These are phyloP conservation scores for Antheraea yamamai DNA, from an alignment of 2,888 invertebrate species.

Conservation along the genomic window DNA sequence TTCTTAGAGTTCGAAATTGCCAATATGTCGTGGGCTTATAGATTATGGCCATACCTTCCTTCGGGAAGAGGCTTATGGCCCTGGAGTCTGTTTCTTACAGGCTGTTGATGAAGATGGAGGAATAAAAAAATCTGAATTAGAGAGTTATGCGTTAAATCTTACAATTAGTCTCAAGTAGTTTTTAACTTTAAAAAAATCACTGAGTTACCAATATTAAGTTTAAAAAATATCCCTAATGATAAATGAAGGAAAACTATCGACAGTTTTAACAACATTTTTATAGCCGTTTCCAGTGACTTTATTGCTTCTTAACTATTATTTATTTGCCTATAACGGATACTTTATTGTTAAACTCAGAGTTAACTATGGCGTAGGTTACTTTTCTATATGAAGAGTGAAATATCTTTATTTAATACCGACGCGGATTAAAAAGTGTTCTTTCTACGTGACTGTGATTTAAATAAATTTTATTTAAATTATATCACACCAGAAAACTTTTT, in stretches of 20 bases:
- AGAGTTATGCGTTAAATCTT: no score
- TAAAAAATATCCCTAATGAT: background rate
- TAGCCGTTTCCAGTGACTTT: slow-evolving; percentile 12
- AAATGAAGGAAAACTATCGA: slow-evolving; percentile 7
- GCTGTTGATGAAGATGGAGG: no score
- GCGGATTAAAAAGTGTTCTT: background rate
- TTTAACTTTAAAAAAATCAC: no score
- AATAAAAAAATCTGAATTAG: no score
- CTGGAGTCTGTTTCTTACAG: no score
- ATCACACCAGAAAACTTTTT: no score
- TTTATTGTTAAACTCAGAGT: slow-evolving; percentile 2
- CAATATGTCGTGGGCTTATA: no score
- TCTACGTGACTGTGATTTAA: background rate
- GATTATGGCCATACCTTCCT: no score
- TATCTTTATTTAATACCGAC: background rate
- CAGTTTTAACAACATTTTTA: slow-evolving; percentile 13
- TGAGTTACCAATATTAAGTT: background rate
- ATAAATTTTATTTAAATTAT: background rate
- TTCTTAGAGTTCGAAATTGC: no score
- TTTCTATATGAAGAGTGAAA: background rate
- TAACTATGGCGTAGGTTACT: background rate
- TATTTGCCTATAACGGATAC: slow-evolving; percentile 7
- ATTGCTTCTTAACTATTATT: slow-evolving; percentile 14
- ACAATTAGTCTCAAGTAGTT: no score
- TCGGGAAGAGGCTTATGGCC: no score